Evolutionary conservation across 2,797 vertebrate species (phyloP).

Genomic region (Labroides dimidiatus): DNA sequence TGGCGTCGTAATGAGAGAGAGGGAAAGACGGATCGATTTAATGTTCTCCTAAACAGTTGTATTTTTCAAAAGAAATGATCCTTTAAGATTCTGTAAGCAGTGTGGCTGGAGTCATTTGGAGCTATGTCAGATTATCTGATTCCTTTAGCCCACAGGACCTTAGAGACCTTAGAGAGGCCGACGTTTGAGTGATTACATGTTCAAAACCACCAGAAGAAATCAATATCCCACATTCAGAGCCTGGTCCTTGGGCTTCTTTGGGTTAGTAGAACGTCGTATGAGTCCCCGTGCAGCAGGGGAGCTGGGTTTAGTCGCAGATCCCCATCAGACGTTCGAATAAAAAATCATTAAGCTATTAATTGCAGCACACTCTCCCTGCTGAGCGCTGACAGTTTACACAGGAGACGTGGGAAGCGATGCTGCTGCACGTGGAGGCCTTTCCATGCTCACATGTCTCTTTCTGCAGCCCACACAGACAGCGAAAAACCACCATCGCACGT

Average conservation of each 20-base stretch:
- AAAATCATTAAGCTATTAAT: constrained; percentile 77
- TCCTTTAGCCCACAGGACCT: constrained; percentile 1
- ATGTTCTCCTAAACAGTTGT: background rate
- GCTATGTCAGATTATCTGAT: constrained; percentile 4
- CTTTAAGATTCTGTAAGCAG: constrained; percentile 8
- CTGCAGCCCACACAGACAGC: constrained; percentile 45
- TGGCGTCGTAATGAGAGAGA: constrained; percentile 6
- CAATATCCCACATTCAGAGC: constrained; percentile 20
- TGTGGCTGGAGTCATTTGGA: background rate
- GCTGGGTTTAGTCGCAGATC: constrained; percentile 48
- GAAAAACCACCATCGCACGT: constrained; percentile 12
- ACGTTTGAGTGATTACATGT: constrained; percentile 19
- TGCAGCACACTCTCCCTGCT: constrained; percentile 60
- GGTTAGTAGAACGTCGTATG: constrained; percentile 12
- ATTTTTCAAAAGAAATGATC: constrained; percentile 28
- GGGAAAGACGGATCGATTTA: constrained; percentile 20
- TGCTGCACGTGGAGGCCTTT: constrained; percentile 60
- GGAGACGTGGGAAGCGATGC: constrained; percentile 41
- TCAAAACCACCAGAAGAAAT: constrained; percentile 19
- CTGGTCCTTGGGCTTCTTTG: constrained; percentile 22
- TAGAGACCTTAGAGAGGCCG: background rate
- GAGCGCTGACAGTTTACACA: constrained; percentile 36
- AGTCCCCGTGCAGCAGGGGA: constrained; percentile 40
- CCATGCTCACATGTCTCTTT: constrained; percentile 62
- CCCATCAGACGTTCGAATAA: constrained; percentile 59